A percentile compares a stretch with the other conserved stretches of the same genome.
phyloP scores from a whole-genome alignment of 2,888 invertebrate genomes.

The Uropetala carovei region DNA sequence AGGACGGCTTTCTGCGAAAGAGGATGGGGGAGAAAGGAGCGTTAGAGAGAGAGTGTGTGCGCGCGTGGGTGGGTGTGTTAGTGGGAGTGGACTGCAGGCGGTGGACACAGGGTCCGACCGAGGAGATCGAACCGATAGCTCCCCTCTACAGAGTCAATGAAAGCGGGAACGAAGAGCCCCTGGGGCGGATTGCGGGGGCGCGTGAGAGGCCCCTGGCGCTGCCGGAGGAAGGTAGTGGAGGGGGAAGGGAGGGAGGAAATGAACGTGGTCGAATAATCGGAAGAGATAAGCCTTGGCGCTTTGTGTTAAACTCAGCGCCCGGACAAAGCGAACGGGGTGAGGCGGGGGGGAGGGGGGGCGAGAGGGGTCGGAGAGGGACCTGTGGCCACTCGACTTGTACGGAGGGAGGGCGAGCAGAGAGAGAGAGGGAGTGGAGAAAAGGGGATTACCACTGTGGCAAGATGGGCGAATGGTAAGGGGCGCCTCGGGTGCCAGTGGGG shows the following conservation, averaged over 20 bases:
- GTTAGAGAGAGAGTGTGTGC: not conserved
- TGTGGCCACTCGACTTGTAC: not conserved
- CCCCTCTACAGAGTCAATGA: constrained; percentile 54
- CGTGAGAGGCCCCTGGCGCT: not conserved
- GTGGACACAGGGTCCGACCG: not conserved
- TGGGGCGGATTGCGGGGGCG: not conserved
- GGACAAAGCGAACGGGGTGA: not conserved
- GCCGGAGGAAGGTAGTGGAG: not conserved
- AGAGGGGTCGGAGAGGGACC: not conserved
- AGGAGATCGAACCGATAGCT: constrained; percentile 59
- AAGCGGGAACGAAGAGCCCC: constrained; percentile 38
- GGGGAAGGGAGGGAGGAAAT: constrained; percentile 40
- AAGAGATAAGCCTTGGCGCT: constrained; percentile 63
- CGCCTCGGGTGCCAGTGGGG: not conserved
- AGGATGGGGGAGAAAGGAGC: not conserved
- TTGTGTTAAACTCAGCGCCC: constrained; percentile 62
- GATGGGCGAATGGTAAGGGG: constrained; percentile 48
- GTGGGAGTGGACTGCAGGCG: too few species aligned
- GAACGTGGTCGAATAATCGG: constrained; percentile 64
- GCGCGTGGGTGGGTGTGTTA: too few species aligned
- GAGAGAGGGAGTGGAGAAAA: not conserved
- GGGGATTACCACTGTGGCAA: constrained; percentile 45
- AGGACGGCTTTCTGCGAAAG: not conserved
- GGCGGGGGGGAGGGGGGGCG: not conserved
- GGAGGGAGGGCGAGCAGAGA: not conserved